A percentile compares a stretch with the other conserved stretches of the same genome.
These are phyloP conservation scores for Diachrysia chrysitis DNA, from an alignment of 2,888 invertebrate genomes.

Conservation along the genomic window DNA sequence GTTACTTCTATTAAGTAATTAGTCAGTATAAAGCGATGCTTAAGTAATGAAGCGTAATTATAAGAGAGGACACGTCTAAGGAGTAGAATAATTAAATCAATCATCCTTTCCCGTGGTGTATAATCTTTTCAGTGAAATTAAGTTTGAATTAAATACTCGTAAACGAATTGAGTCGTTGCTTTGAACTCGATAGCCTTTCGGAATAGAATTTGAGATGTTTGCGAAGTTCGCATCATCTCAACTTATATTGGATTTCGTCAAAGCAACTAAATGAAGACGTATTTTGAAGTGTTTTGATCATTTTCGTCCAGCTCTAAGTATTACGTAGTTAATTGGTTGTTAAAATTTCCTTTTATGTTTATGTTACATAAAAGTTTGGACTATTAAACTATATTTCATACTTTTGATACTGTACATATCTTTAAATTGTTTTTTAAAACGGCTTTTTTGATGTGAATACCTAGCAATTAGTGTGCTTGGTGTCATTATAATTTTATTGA, in stretches of 20 bases:
- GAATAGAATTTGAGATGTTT: slow-evolving; percentile 72
- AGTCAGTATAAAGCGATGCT: slow-evolving; percentile 87
- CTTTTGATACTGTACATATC: not conserved
- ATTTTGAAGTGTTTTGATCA: slow-evolving; percentile 54
- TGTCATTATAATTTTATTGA: too few relatives aligned
- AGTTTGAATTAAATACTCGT: slow-evolving; percentile 84
- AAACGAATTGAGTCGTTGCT: slow-evolving; percentile 75
- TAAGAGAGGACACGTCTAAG: slow-evolving; percentile 88
- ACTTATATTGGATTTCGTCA: slow-evolving; percentile 70
- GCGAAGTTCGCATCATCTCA: slow-evolving; percentile 66
- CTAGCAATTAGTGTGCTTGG: too few relatives aligned
- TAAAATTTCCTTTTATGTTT: not conserved
- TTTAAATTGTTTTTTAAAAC: too few relatives aligned
- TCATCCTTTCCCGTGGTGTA: slow-evolving; percentile 84
- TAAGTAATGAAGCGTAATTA: slow-evolving; percentile 89
- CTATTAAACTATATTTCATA: not conserved
- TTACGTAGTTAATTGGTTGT: slow-evolving; percentile 22
- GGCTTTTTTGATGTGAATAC: too few relatives aligned
- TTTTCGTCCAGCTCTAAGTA: slow-evolving; percentile 19
- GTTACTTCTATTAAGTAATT: slow-evolving; percentile 89
- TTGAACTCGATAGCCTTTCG: slow-evolving; percentile 78
- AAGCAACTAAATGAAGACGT: slow-evolving; percentile 53
- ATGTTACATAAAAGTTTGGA: not conserved
- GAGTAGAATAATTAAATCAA: slow-evolving; percentile 88
- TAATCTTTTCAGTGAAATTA: slow-evolving; percentile 86